Evolutionary conservation across 2,797 vertebrate genomes (phyloP).

Genomic region (Acipenser ruthenus): DNA sequence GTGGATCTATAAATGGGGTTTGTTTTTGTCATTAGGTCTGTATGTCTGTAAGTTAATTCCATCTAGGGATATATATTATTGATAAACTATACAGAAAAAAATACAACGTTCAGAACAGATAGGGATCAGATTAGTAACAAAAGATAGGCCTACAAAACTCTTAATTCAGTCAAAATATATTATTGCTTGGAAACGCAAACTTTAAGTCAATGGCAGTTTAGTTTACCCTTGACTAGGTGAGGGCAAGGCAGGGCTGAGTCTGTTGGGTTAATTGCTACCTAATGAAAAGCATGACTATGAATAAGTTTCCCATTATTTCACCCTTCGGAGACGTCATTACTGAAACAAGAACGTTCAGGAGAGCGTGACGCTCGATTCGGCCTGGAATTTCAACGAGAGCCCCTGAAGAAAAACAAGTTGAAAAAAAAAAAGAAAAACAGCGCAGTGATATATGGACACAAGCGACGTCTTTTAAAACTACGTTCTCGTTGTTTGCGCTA

Average conservation of each 20-base stretch:
- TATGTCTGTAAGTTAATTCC: too few relatives aligned
- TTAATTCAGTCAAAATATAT: neutral
- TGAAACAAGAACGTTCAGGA: slow-evolving; percentile 13
- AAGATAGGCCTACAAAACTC: too few relatives aligned
- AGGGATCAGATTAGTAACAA: too few relatives aligned
- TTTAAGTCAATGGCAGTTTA: slow-evolving; percentile 48
- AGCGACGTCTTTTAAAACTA: too few relatives aligned
- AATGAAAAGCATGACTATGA: slow-evolving; percentile 72
- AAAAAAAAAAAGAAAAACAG: neutral
- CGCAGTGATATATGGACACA: too few relatives aligned
- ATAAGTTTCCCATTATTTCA: slow-evolving; percentile 72
- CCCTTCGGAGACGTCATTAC: slow-evolving; percentile 49
- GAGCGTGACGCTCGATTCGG: slow-evolving; percentile 11
- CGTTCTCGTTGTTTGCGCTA: too few relatives aligned
- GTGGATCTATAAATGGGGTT: too few relatives aligned
- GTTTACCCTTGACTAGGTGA: slow-evolving; percentile 58
- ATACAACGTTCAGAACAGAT: too few relatives aligned
- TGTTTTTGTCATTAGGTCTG: too few relatives aligned
- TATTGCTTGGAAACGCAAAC: slow-evolving; percentile 6
- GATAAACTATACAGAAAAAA: too few relatives aligned
- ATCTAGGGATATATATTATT: too few relatives aligned
- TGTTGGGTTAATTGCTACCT: slow-evolving; percentile 66
- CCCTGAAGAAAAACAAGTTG: slow-evolving; percentile 1
- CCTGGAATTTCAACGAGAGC: slow-evolving; percentile 2
- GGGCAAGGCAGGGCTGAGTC: slow-evolving; percentile 44